Conservation (phyloP, 2,113 vertebrate genomes). For the Recurvirostra avosetta region DNA sequence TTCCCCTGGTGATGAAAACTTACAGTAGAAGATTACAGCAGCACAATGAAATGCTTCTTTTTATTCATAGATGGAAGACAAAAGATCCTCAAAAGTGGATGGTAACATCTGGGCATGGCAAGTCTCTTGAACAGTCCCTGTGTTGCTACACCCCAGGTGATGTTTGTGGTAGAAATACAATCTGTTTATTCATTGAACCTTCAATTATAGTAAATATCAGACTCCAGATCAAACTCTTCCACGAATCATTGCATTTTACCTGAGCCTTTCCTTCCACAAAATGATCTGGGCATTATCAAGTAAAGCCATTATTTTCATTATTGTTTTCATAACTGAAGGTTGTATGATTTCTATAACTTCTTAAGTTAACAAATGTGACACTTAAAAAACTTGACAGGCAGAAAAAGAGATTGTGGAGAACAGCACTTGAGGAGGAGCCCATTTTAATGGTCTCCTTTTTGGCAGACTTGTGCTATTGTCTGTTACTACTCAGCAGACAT, state of each 20-base stretch:
- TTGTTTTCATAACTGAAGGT: background rate
- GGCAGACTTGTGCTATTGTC: background rate
- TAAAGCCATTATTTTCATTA: background rate
- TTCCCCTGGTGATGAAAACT: background rate
- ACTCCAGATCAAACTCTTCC: background rate
- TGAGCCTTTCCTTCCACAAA: background rate
- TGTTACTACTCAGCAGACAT: background rate
- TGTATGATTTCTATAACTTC: background rate
- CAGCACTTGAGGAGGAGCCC: background rate
- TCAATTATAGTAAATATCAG: background rate
- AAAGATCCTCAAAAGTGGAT: background rate
- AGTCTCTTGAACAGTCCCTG: background rate
- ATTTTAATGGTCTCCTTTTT: background rate
- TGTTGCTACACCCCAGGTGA: background rate
- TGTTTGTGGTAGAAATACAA: background rate
- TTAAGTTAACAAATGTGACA: background rate
- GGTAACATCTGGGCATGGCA: background rate
- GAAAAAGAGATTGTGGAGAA: background rate
- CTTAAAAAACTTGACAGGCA: background rate
- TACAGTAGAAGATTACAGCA: background rate
- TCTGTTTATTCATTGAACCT: background rate
- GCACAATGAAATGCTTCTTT: background rate
- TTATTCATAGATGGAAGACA: background rate
- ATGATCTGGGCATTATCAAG: background rate
- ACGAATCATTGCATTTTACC: background rate